A percentile compares a stretch with the other conserved stretches of the same genome.
Evolutionary conservation across 2,888 invertebrate species (phyloP).

Genomic region (Tridacna gigas): DNA sequence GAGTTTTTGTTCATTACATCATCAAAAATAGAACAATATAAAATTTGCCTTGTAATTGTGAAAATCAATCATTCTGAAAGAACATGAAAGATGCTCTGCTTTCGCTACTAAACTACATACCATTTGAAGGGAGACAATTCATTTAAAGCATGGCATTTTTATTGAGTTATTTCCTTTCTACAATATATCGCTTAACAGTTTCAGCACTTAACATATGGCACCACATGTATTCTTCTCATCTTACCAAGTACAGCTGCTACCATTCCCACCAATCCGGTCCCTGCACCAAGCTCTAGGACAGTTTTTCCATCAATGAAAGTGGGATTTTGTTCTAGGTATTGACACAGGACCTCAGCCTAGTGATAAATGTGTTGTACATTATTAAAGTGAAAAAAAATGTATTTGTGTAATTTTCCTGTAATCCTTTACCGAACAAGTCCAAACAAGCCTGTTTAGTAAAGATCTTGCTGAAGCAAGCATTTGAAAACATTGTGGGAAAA

Average conservation of each 20-base stretch:
- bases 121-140: no score
- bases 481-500: constrained; percentile 1
- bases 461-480: neutral
- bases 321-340: constrained; percentile 75
- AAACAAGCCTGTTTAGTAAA: neutral
- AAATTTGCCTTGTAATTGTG: no score
- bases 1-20: no score
- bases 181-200: no score
- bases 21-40: no score
- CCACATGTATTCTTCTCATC: no score
- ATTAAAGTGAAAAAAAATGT: neutral
- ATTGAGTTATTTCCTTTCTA: no score
- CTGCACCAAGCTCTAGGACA: constrained; percentile 84
- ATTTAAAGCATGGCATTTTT: no score
- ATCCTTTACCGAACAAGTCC: neutral
- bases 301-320: constrained; percentile 71
- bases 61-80: no score
- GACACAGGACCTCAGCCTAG: constrained; percentile 82
- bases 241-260: constrained; percentile 80
- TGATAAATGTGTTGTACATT: neutral
- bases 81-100: no score
- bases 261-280: constrained; percentile 83
- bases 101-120: no score
- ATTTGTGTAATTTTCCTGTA: neutral
- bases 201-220: no score